phyloP scores from a whole-genome alignment of 2,113 vertebrate genomes.

The human region GRCh38 chr12:82673001-82673500 shows the following conservation, averaged over 20 bases:
- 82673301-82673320: neutral
- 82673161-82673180: neutral
- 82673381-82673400: neutral
- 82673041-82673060: neutral
- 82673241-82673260: constrained; percentile 15
- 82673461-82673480: neutral
- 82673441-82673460: constrained; percentile 9
- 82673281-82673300: neutral
- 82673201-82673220: neutral
- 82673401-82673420: neutral
- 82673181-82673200: constrained; percentile 38
- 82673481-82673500: neutral
- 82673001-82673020: no score
- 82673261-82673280: neutral
- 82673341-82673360: neutral
- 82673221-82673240: neutral
- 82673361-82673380: neutral
- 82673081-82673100: neutral
- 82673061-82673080: no score
- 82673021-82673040: neutral
- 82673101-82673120: neutral
- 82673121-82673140: neutral
- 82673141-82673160: neutral
- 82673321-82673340: neutral
- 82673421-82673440: neutral